Base-by-base conservation (phyloP, 1,140 invertebrate species). In the Drosophila virilis region DNA sequence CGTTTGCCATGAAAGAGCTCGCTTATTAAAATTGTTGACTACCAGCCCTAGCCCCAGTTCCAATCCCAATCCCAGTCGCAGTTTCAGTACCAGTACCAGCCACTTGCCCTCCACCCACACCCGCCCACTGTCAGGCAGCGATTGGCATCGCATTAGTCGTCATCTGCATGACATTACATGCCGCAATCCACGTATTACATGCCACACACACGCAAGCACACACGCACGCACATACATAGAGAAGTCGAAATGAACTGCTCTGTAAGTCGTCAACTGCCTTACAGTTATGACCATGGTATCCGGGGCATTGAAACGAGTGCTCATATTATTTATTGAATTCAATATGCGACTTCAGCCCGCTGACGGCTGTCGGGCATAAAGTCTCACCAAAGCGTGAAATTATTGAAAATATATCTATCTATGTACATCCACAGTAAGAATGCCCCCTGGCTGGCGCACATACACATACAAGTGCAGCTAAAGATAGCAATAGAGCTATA, bases 101-200 rank as follows among this genome's bases (percentile, higher is more conserved):
- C 42, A 58, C 12, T 50, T 58, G 9, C 17, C 17, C 9, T 15
- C 35, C 42, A 13, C 8, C 28, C 35, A 35, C 9, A 37, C 22
- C 33, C 37, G 42, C 54, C 15, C 46, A 6, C 51, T 62, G 48
- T 37, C 42, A 42, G n/a, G 10, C 50, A 69, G 60, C 67, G 28
- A 58, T 85, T 67, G 78, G 68, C 68, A 69, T 64, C 72, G 66
- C 75, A 89, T 81, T 74, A 88, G 83, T 88, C 84, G 84, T 89
- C 83, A 89, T 89, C 83, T 89, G 84, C 73, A 80, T 77, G 84
- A 80, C 79, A 89, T 83, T 86, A 86, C 83, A 86, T 67, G 77
- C 84, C 84, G 66, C 84, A 89, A 88, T 88, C 77, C 84, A 89
- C 79, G 77, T 89, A 77, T 83, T 80, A 88, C 84, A 89, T 58